These are phyloP conservation scores for Oncopeltus fasciatus DNA, from an alignment of 1,140 invertebrate species.

Conservation along the genomic window DNA sequence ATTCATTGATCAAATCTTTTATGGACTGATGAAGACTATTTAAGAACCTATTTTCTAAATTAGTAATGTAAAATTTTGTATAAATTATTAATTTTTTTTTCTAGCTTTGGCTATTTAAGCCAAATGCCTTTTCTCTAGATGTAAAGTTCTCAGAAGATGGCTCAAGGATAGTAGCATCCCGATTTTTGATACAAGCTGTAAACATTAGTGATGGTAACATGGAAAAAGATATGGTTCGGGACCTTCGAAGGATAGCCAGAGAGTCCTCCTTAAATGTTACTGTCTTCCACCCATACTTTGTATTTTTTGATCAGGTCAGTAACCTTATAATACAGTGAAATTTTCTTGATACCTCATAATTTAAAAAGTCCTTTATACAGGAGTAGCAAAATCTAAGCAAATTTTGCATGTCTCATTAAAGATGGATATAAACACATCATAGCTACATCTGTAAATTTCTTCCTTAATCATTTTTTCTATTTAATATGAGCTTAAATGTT, in stretches of 20 bases:
- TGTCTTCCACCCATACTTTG: conserved; percentile 88
- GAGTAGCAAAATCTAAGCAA: too few relatives aligned
- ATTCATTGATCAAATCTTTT: too few relatives aligned
- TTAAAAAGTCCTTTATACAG: too few relatives aligned
- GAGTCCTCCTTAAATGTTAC: conserved; percentile 69
- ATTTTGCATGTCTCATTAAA: too few relatives aligned
- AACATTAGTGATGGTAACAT: conserved; percentile 80
- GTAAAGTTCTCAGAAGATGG: conserved; percentile 66
- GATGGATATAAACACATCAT: too few relatives aligned
- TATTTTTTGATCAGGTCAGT: conserved; percentile 89
- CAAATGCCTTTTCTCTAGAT: conserved; percentile 62
- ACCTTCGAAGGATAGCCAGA: conserved; percentile 59
- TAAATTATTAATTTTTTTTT: conserved; percentile 26
- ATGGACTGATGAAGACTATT: neutral
- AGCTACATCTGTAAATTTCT: too few relatives aligned
- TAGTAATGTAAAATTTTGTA: neutral
- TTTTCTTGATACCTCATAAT: too few relatives aligned
- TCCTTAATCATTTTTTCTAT: too few relatives aligned
- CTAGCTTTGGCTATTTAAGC: conserved; percentile 54
- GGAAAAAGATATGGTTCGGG: conserved; percentile 79
- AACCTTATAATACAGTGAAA: too few relatives aligned
- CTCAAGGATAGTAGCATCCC: conserved; percentile 60
- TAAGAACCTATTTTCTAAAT: neutral
- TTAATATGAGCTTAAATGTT: too few relatives aligned
- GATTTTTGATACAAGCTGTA: conserved; percentile 77